Evolutionary conservation across 2,797 vertebrate genomes (phyloP), one percentile per base, ranked within the genome.

Genomic region (Hipposideros larvatus): DNA sequence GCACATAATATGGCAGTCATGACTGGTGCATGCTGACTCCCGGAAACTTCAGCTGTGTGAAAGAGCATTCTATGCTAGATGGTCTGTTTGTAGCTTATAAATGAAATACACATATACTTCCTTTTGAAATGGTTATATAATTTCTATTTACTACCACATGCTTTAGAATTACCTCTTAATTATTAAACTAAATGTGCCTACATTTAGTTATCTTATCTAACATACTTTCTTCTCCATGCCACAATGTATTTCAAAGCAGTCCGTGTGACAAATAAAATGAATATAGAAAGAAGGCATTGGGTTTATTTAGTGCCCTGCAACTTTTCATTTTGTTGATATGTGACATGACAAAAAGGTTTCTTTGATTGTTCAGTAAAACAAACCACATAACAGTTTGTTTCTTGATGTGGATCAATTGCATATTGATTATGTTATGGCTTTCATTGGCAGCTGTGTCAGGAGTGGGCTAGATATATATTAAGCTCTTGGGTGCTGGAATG

Each of bases 301-400:
- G 26, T 53, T 87, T 96, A 11, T 9, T 77, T 21, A 71, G 70
- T 65, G 24, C 22, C 41, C 41, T 31, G 65, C 11, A 94, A 82
- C n/a, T 84, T 55, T 77, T 94, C 61, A 92, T 95, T 96, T 95
- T 94, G 89, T 90, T 55, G 70, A 31, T 41, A 75, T 68, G 79
- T 95, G 95, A 82, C 83, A 94, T 89, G 93, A 96, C 66, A 87
- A 90, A 97, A 71, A 95, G 55, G 90, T 89, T 93, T 96, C 65
- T 97, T 96, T 96, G 85, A 91, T 19, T 16, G 41, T 91, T 93
- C 88, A 88, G 91, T 95, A 90, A 96, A 96, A 96, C 80, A 95
- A 95, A 96, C 92, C 94, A 92, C 94, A 22, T 84, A 94, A 92
- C 43, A 89, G 34, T 93, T 83, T 94, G 94, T 83, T 95, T 66